Conservation (phyloP, 1,140 invertebrate species). For the Probaryconus sp. region DNA sequence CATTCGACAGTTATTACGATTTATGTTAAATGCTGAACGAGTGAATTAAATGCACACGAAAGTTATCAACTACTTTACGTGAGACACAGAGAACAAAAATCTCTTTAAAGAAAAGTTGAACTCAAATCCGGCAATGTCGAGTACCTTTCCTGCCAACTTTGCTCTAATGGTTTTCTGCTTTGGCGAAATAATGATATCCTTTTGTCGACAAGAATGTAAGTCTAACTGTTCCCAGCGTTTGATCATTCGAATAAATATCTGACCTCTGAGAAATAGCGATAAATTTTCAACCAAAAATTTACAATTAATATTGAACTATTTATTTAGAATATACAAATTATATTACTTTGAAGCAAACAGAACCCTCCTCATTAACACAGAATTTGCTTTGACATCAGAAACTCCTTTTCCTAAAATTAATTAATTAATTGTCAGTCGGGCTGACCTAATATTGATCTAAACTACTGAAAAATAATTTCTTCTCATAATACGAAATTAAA, state of each 20-base stretch:
- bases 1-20: neutral
- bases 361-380: no score
- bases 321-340: no score
- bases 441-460: no score
- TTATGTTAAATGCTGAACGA: no score
- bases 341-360: no score
- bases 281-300: no score
- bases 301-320: no score
- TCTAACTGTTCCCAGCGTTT: constrained; percentile 15
- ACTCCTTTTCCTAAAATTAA: no score
- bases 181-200: constrained; percentile 28
- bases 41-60: constrained; percentile 1
- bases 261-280: constrained; percentile 2
- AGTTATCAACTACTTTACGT: neutral
- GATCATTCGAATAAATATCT: constrained; percentile 24
- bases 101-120: constrained; percentile 17
- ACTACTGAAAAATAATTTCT: no score
- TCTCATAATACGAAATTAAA: no score
- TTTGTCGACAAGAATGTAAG: constrained; percentile 21
- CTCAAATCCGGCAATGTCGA: neutral
- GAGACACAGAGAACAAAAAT: neutral
- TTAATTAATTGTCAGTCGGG: no score
- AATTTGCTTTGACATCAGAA: no score
- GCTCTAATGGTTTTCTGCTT: constrained; percentile 9
- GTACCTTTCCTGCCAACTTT: neutral